Base-by-base conservation (phyloP, 2,888 invertebrate genomes). In the Dicyrtoma fusca region DNA sequence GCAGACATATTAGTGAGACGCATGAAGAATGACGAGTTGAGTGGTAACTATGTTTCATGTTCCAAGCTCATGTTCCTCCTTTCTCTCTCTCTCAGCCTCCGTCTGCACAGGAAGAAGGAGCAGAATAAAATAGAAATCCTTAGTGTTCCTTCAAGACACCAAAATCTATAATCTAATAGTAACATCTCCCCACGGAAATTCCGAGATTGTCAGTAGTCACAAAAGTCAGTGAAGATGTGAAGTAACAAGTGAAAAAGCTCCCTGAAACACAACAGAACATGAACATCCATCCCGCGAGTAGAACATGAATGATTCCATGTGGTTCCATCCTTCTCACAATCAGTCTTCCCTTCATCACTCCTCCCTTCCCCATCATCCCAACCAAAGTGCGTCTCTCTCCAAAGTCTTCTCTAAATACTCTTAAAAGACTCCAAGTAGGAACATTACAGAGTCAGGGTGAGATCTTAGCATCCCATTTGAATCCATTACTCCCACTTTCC, bases 141-240 rank as follows among this genome's bases (percentile, higher is more conserved):
- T 19, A 8, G 6, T 17, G 53, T 53, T 53, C 53, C 53, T 53
- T 53, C 21, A 8, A 21, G 4, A 53, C 19, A 21, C 17, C 11
- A 53, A 21, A 53, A 53, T 53, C 53, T 53, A 53, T 53, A 21
- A 53, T 34, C 53, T 17, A 53, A 53, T 53, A 21, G 53, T 53
- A 53, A 19, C 53, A 53, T 53, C 53, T 53, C 53, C 53, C 53
- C 13, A 19, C 17, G 19, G 53, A 53, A 23, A 53, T 53, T 53
- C 21, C 19, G 10, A 53, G 53, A 53, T 53, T 53, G 53, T 53
- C 53, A 53, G 53, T 17, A 53, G 53, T 53, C 53, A 34, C 34
- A 19, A 53, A 23, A 53, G 53, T 19, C 19, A 11, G 21, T 53
- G 34, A 34, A 8, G 34, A 34, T 34, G 34, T 34, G 34, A 5